phyloP scores from a whole-genome alignment of 1,140 invertebrate genomes.

The Drosophila willistoni region DNA sequence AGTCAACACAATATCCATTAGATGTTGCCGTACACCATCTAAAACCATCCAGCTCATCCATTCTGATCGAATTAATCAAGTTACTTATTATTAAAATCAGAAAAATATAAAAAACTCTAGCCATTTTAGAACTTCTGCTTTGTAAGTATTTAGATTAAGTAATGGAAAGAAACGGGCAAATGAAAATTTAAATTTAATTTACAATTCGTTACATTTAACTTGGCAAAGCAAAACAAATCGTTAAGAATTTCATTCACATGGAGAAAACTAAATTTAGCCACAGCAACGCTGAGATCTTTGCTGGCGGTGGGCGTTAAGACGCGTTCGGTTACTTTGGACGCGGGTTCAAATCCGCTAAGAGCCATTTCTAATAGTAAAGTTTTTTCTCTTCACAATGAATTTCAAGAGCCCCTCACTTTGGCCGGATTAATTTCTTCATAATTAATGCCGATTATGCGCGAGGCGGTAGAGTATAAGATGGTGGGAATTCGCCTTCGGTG shows the following conservation, averaged over 20 bases:
- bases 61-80: no score
- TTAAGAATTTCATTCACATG: background rate
- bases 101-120: background rate
- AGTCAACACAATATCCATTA: no score
- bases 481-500: constrained; percentile 21
- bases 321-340: background rate
- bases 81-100: no score
- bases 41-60: no score
- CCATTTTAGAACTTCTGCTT: background rate
- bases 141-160: no score
- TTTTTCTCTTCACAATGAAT: background rate
- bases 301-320: background rate
- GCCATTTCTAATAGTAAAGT: background rate
- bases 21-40: no score
- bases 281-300: background rate
- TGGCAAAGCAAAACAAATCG: background rate
- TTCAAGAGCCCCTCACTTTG: constrained; percentile 5
- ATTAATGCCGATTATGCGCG: constrained; percentile 17
- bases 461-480: background rate
- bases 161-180: no score
- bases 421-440: constrained; percentile 18
- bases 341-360: background rate
- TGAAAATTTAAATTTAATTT: background rate
- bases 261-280: constrained; percentile 5
- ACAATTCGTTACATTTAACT: constrained; percentile 1